Percentiles rank a stretch among this genome's conserved stretches.
Conservation (phyloP, 2,113 vertebrate species). For the Myiopsitta monachus region DNA sequence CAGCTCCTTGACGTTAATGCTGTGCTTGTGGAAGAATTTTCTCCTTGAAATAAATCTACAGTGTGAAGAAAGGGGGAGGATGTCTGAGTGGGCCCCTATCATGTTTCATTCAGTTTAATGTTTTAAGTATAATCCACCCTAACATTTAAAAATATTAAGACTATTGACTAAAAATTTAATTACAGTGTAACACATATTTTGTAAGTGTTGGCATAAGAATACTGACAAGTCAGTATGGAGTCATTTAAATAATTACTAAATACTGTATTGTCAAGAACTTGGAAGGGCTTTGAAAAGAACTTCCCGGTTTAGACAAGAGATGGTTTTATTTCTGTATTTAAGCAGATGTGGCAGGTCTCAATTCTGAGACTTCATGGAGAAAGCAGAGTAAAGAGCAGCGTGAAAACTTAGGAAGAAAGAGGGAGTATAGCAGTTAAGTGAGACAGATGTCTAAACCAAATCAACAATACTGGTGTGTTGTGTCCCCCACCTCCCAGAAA, state of each 20-base stretch:
- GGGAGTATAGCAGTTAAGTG: not conserved
- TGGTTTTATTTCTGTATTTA: not conserved
- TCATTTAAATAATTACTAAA: not conserved
- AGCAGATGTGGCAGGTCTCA: not conserved
- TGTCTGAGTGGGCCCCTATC: not conserved
- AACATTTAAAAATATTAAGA: not conserved
- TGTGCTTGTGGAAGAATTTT: not conserved
- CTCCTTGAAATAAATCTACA: not conserved
- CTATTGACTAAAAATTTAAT: not conserved
- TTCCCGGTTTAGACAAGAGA: not conserved
- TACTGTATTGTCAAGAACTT: not conserved
- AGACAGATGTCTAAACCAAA: not conserved
- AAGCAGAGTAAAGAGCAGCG: fast-evolving
- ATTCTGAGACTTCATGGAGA: not conserved
- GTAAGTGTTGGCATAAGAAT: not conserved
- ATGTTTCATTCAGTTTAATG: not conserved
- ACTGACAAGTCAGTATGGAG: not conserved
- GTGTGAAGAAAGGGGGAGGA: not conserved
- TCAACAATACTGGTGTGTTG: not conserved
- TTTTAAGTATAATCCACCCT: not conserved
- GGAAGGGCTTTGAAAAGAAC: not conserved
- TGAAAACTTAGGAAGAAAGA: not conserved
- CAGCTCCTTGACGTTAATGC: not conserved
- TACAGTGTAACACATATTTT: not conserved
- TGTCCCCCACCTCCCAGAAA: not conserved